Evolutionary conservation across 2,888 invertebrate species (phyloP), one percentile per base, ranked within the genome.

Genomic region (Hedya salicella): DNA sequence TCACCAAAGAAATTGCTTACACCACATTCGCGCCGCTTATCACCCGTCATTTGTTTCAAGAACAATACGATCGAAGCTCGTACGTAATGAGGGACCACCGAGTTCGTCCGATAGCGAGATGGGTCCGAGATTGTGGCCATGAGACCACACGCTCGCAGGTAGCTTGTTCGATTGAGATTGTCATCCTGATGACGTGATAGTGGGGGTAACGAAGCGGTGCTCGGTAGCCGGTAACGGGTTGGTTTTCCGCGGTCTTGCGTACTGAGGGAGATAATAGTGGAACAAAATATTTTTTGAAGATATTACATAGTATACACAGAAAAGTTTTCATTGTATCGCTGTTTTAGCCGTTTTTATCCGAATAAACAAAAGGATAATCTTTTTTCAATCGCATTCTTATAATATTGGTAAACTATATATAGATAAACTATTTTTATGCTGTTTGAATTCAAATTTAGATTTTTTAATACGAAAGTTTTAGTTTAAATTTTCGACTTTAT

Each of bases 131-230:
- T 91, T 88, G 88, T 82, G 81, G 82, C 86, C 78, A 81, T 78
- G 80, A 84, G 91, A 91, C 92, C 92, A 92, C 92, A 92, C 91
- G 84, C 81, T 84, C 80, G 84, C 90, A 90, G 89, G 91, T 90
- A 91, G 91, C 86, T 83, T 77, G 91, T 89, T 91, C 89, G 89
- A 92, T 89, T 87, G 83, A 87, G 92, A 92, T 92, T 92, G 92
- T 92, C 92, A 91, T 92, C 91, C 85, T 85, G 78, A 78, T 81
- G 87, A 88, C 82, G 86, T 85, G 91, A 91, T 91, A 89, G 80
- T 70, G 69, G 74, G 71, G 79, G 86, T 91, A 91, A 92, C 91
- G 91, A 91, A 91, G 89, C 87, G 84, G 84, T 81, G 86, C 87
- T 82, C 78, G 78, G 89, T 90, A 89, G 89, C 88, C 48, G 77